A percentile compares a stretch with the other conserved stretches of the same genome.
Evolutionary conservation across 2,113 vertebrate species (phyloP).

Genomic region (Pristiophorus japonicus): DNA sequence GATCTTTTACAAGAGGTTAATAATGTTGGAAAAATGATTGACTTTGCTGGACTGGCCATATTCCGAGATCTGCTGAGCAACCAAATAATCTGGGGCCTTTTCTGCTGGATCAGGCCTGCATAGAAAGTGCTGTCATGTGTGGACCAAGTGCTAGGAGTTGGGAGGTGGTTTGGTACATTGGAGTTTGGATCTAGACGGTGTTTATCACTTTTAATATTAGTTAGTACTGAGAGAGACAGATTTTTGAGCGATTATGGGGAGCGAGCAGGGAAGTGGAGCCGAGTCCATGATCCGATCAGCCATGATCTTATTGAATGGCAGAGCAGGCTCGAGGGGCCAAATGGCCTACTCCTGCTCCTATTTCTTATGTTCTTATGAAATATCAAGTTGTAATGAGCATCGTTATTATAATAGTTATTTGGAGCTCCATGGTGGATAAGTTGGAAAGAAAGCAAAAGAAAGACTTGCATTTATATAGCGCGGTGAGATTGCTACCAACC

Average conservation of each 20-base stretch:
- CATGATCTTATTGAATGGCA: no score
- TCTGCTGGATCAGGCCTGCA: background rate
- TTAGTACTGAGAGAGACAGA: no score
- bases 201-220: background rate
- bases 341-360: no score
- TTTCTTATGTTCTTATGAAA: no score
- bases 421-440: background rate
- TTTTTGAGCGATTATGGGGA: no score
- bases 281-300: no score
- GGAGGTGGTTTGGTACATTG: background rate
- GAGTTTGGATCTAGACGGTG: background rate
- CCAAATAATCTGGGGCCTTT: background rate
- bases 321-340: no score
- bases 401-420: background rate
- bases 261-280: no score
- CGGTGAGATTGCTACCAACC: no score
- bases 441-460: background rate
- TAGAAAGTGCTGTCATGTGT: background rate
- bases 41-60: background rate
- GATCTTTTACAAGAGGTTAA: background rate
- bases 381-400: background rate
- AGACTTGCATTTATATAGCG: no score
- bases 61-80: background rate
- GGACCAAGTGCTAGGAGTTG: background rate
- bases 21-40: background rate